Evolutionary conservation across 2,888 invertebrate species (phyloP).

Genomic region (Caenorhabditis zanzibari): DNA sequence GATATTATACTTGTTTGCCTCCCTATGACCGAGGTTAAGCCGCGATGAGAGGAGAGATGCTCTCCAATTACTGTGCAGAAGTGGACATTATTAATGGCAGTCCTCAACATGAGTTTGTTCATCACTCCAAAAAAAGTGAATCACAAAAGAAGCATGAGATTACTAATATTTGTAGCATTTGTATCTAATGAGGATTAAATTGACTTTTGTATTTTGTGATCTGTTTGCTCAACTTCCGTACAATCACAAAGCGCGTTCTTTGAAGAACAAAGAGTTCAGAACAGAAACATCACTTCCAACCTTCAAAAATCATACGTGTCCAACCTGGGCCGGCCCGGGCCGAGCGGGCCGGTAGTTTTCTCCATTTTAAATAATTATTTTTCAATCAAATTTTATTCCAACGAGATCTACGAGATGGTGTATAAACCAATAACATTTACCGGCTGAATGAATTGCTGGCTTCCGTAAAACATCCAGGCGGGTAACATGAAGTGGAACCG

Average conservation of each 20-base stretch:
- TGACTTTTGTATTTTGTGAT: constrained; percentile 15
- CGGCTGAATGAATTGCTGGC: too few species aligned
- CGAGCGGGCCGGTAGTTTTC: too few species aligned
- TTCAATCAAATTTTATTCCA: too few species aligned
- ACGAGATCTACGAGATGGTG: too few species aligned
- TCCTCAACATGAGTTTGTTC: background rate
- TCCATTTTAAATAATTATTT: too few species aligned
- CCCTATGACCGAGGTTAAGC: constrained; percentile 39
- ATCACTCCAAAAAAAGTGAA: too few species aligned
- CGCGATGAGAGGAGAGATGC: constrained; percentile 20
- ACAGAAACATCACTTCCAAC: constrained; percentile 24
- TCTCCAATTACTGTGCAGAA: constrained; percentile 51
- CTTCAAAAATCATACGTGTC: too few species aligned
- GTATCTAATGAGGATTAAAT: background rate
- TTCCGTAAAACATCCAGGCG: too few species aligned
- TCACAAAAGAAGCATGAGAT: too few species aligned
- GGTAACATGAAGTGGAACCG: too few species aligned
- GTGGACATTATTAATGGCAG: constrained; percentile 16
- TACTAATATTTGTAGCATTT: background rate
- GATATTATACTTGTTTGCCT: constrained; percentile 49
- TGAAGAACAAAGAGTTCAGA: constrained; percentile 14
- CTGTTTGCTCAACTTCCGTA: constrained; percentile 35
- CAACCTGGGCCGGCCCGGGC: too few species aligned
- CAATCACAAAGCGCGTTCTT: constrained; percentile 21
- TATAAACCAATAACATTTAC: too few species aligned